phyloP scores from a whole-genome alignment of 2,888 invertebrate genomes.

The Trissolcus brochymenae region DNA sequence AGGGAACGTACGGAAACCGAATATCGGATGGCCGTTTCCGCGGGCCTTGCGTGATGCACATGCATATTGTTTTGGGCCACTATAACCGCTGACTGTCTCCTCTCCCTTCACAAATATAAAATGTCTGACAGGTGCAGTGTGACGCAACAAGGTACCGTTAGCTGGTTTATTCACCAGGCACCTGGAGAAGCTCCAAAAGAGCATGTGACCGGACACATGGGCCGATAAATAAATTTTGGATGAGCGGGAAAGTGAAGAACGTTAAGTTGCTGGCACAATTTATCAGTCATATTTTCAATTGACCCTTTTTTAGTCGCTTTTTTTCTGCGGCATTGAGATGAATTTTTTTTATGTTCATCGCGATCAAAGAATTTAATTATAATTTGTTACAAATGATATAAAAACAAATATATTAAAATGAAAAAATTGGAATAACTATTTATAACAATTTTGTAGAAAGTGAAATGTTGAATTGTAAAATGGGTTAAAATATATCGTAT shows the following conservation, averaged over 20 bases:
- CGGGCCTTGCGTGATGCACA: constrained; percentile 6
- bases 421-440: no score
- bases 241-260: constrained; percentile 57
- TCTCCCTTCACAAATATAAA: constrained; percentile 65
- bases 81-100: constrained; percentile 58
- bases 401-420: no score
- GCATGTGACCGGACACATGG: constrained; percentile 45
- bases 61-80: constrained; percentile 40
- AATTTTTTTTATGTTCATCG: no score
- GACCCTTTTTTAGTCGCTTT: constrained; percentile 1
- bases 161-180: constrained; percentile 54
- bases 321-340: no score
- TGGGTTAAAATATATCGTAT: no score
- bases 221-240: constrained; percentile 47
- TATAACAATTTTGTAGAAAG: no score
- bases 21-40: constrained; percentile 63
- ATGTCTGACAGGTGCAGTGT: constrained; percentile 70
- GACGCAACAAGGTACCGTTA: constrained; percentile 73
- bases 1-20: constrained; percentile 63
- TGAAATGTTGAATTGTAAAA: no score
- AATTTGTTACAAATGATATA: no score
- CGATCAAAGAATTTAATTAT: no score
- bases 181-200: constrained; percentile 67
- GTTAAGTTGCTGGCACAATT: constrained; percentile 9
- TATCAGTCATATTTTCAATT: constrained; percentile 17